phyloP scores from a whole-genome alignment of 2,888 invertebrate species.

The Oegoconia quadripuncta region DNA sequence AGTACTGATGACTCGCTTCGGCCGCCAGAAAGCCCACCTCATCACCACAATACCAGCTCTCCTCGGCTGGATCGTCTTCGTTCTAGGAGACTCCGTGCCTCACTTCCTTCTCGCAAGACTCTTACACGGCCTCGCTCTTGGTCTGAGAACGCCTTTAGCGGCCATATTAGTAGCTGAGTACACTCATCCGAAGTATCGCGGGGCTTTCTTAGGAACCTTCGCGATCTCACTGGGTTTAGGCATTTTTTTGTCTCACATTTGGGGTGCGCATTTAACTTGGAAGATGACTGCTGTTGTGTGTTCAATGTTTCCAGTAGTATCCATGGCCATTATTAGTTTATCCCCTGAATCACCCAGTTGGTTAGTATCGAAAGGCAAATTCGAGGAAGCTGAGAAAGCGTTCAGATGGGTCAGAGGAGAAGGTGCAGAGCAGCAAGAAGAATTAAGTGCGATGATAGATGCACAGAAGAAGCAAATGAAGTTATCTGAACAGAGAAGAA shows the following conservation, averaged over 20 bases:
- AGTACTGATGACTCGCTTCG: slow-evolving; percentile 77
- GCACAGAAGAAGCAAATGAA: slow-evolving; percentile 52
- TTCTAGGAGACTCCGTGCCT: slow-evolving; percentile 60
- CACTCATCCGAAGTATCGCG: slow-evolving; percentile 80
- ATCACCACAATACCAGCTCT: slow-evolving; percentile 70
- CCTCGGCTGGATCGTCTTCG: slow-evolving; percentile 68
- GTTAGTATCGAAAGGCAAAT: slow-evolving; percentile 80
- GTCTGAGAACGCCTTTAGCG: slow-evolving; percentile 74
- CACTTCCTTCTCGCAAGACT: slow-evolving; percentile 62
- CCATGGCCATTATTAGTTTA: slow-evolving; percentile 62
- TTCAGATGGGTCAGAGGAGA: slow-evolving; percentile 81
- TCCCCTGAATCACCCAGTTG: slow-evolving; percentile 84
- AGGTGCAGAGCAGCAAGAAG: slow-evolving; percentile 60
- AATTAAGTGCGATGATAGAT: slow-evolving; percentile 61
- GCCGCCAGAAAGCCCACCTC: slow-evolving; percentile 78
- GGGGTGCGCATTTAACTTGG: slow-evolving; percentile 82
- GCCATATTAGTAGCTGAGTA: slow-evolving; percentile 80
- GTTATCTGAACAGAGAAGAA: slow-evolving; percentile 36
- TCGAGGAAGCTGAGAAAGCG: slow-evolving; percentile 77
- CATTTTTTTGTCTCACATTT: slow-evolving; percentile 80
- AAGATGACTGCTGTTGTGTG: slow-evolving; percentile 77
- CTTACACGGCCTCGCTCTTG: slow-evolving; percentile 72
- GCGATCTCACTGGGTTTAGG: slow-evolving; percentile 82
- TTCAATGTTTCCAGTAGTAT: slow-evolving; percentile 68
- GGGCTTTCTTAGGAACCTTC: slow-evolving; percentile 80